phyloP scores from a whole-genome alignment of 2,797 vertebrate genomes.

The Platyrinchus mystaceus region DNA sequence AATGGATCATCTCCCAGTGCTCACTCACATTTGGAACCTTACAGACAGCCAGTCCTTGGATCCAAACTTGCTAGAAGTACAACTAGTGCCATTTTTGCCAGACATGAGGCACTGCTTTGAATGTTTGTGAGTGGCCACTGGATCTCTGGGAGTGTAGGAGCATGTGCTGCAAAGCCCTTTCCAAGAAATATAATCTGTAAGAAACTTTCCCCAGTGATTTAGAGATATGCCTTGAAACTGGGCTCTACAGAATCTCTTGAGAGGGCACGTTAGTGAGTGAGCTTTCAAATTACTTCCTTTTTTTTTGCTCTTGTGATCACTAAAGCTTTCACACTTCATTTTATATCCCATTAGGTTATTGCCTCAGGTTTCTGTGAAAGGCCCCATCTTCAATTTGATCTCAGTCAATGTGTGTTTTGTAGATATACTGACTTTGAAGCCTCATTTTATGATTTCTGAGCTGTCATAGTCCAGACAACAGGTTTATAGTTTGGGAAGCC shows the following conservation, averaged over 20 bases:
- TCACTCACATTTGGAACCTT: neutral
- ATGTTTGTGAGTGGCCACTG: neutral
- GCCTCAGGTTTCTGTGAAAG: neutral
- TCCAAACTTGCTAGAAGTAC: neutral
- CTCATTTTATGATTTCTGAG: neutral
- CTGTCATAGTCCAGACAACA: neutral
- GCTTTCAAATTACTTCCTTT: neutral
- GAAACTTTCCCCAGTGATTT: neutral
- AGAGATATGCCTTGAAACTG: neutral
- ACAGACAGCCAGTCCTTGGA: neutral
- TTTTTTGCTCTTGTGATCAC: neutral
- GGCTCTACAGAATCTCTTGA: neutral
- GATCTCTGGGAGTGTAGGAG: neutral
- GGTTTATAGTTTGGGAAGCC: slow-evolving; percentile 26
- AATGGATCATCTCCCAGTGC: neutral
- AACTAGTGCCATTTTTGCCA: neutral
- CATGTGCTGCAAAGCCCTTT: neutral
- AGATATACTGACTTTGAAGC: neutral
- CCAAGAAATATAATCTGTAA: neutral
- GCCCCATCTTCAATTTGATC: neutral
- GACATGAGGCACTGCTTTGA: neutral
- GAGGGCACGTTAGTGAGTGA: neutral
- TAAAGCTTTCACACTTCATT: neutral
- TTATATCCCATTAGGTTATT: neutral
- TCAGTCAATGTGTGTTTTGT: neutral